phyloP scores from a whole-genome alignment of 1,140 invertebrate genomes.

The Bombus haemorrhoidalis region DNA sequence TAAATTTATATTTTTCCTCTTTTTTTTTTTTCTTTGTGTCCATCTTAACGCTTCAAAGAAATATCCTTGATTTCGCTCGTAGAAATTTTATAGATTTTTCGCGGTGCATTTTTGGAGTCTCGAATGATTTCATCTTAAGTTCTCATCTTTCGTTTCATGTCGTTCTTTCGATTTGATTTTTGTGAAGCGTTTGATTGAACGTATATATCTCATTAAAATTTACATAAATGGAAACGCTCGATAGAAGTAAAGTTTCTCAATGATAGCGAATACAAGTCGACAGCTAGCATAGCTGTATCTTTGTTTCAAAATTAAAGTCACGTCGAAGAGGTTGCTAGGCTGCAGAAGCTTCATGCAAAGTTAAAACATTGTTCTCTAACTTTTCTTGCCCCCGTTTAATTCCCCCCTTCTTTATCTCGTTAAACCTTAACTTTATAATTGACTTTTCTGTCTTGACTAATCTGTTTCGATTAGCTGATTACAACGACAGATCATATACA shows the following conservation, averaged over 20 bases:
- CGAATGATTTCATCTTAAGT: no score
- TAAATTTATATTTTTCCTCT: no score
- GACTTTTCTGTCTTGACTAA: not conserved
- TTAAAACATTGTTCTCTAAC: constrained; percentile 28
- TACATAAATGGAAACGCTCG: not conserved
- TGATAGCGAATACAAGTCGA: not conserved
- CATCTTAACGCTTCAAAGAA: no score
- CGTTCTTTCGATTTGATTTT: no score
- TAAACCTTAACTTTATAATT: constrained; percentile 23
- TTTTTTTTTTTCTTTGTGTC: no score
- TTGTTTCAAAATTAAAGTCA: not conserved
- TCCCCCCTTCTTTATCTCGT: constrained; percentile 10
- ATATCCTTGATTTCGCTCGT: no score
- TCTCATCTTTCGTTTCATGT: no score
- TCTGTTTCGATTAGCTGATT: not conserved
- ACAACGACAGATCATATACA: no score
- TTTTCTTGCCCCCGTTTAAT: constrained; percentile 21
- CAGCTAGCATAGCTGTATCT: not conserved
- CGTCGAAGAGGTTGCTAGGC: not conserved
- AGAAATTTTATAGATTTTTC: no score
- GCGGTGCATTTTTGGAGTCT: no score
- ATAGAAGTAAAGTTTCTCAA: not conserved
- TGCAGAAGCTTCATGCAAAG: not conserved
- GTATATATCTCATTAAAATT: no score
- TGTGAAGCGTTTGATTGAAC: no score